Conservation (phyloP, 2,113 vertebrate genomes). For the Oryzias melastigma region DNA sequence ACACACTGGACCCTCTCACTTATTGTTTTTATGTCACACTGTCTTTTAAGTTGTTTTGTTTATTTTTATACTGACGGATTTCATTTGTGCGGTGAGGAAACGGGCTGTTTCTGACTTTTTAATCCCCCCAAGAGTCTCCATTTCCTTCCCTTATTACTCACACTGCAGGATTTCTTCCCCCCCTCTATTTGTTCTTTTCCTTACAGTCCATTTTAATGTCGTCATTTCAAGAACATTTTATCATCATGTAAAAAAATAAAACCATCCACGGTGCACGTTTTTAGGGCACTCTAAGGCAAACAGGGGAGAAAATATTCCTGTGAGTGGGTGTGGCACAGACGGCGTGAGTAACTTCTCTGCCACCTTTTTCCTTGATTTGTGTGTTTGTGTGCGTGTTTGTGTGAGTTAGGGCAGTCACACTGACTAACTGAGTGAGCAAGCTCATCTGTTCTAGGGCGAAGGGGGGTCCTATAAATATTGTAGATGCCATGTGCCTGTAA, state of each 20-base stretch:
- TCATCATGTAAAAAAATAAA: background rate
- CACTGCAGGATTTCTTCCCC: slow-evolving; percentile 33
- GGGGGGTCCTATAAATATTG: slow-evolving; percentile 72
- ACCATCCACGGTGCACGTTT: background rate
- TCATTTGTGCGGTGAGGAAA: slow-evolving; percentile 36
- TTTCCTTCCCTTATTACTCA: slow-evolving; percentile 57
- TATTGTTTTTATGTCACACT: slow-evolving; percentile 45
- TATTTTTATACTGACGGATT: slow-evolving; percentile 61
- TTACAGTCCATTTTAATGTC: slow-evolving; percentile 3
- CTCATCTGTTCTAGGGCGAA: slow-evolving; percentile 65
- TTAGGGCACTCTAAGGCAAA: slow-evolving; percentile 18
- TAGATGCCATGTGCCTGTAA: slow-evolving; percentile 70
- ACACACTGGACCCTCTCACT: slow-evolving; percentile 39
- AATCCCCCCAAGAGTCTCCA: slow-evolving; percentile 48
- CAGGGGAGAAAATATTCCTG: slow-evolving; percentile 35
- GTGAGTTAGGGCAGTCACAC: slow-evolving; percentile 50
- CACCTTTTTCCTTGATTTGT: slow-evolving; percentile 38
- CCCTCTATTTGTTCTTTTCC: slow-evolving; percentile 16
- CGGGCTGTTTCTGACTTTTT: slow-evolving; percentile 20
- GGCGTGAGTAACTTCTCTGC: slow-evolving; percentile 63
- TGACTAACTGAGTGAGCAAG: slow-evolving; percentile 64
- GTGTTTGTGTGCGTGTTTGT: slow-evolving; percentile 22
- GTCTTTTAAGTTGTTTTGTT: slow-evolving; percentile 51
- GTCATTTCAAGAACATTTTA: background rate
- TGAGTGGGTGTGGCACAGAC: slow-evolving; percentile 46